phyloP scores from a whole-genome alignment of 2,797 vertebrate species.

The Gobio occitaniae region DNA sequence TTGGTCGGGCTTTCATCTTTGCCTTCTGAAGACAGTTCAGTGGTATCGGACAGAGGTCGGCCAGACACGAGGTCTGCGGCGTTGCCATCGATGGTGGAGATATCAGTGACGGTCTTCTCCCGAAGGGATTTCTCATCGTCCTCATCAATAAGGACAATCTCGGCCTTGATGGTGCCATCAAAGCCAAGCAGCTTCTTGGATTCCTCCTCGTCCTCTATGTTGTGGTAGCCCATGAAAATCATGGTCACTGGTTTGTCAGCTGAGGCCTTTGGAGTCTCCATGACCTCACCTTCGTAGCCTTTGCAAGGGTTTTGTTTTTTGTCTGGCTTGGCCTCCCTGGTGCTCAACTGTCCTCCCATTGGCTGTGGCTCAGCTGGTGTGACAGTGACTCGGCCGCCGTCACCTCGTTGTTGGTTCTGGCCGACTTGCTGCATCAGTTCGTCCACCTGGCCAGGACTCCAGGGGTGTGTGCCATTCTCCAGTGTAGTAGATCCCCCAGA shows the following conservation, averaged over 20 bases:
- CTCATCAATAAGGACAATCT: conserved; percentile 92
- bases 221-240: conserved; percentile 98
- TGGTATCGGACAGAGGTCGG: conserved; percentile 87
- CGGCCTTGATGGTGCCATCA: conserved; percentile 88
- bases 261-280: conserved; percentile 73
- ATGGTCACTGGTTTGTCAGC: conserved; percentile 92
- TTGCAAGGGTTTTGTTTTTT: conserved; percentile 69
- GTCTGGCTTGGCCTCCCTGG: conserved; percentile 81
- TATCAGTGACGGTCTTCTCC: conserved; percentile 93
- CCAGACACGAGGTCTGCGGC: conserved; percentile 93
- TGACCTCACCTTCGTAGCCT: conserved; percentile 65
- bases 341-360: conserved; percentile 78
- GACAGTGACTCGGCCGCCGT: conserved; percentile 71
- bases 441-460: conserved; percentile 91
- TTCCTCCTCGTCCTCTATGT: conserved; percentile 90
- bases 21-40: conserved; percentile 89
- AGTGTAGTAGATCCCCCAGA: conserved; percentile 86
- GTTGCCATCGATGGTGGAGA: conserved; percentile 88
- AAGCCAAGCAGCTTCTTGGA: conserved; percentile 93
- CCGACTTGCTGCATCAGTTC: conserved; percentile 89
- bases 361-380: conserved; percentile 74
- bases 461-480: conserved; percentile 91
- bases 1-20: conserved; percentile 89
- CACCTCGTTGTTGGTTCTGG: conserved; percentile 78
- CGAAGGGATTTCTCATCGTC: conserved; percentile 94